Evolutionary conservation across 1,140 invertebrate species (phyloP).

Genomic region (Calliphora vicina): DNA sequence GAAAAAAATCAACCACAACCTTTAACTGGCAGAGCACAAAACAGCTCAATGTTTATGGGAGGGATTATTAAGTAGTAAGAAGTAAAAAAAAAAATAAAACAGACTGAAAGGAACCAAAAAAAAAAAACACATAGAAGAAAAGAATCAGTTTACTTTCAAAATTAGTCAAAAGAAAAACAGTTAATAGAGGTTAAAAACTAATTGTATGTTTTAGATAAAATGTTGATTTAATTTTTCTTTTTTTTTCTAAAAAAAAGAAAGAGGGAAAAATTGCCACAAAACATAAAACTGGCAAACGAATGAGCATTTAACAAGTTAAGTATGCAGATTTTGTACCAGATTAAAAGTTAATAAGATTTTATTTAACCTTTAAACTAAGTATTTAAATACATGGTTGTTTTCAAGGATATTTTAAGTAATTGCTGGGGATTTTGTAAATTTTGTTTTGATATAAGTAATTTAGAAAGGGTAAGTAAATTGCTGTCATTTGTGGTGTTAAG

Average conservation of each 20-base stretch:
- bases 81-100: background rate
- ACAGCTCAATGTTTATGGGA: background rate
- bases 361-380: background rate
- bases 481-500: no score
- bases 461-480: no score
- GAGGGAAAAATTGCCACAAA: background rate
- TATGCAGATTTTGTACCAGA: background rate
- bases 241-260: constrained; percentile 18
- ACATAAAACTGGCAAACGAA: background rate
- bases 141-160: background rate
- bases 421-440: no score
- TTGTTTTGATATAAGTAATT: no score
- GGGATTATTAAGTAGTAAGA: background rate
- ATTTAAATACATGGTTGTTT: no score
- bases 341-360: constrained; percentile 17
- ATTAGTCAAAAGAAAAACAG: constrained; percentile 19
- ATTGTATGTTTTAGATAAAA: constrained; percentile 30
- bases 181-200: constrained; percentile 35
- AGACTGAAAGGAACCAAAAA: background rate
- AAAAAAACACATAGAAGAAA: background rate
- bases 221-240: constrained; percentile 21
- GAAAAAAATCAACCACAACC: background rate
- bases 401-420: no score
- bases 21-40: background rate
- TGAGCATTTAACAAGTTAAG: background rate